Base-by-base conservation (phyloP, 2,888 invertebrate genomes). In the Dryomyza anilis region DNA sequence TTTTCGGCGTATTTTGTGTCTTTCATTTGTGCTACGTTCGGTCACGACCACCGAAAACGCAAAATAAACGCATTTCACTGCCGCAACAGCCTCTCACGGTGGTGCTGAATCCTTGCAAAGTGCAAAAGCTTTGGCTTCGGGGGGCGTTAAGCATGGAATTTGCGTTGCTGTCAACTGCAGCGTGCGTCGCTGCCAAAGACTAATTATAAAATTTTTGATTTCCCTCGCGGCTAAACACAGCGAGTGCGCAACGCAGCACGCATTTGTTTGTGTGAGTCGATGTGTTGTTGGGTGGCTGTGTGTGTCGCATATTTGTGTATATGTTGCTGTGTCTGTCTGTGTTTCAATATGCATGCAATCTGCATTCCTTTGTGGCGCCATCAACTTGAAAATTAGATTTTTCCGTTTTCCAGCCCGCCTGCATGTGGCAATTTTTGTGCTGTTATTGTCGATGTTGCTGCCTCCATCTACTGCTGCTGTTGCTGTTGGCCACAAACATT, bases 151-250 rank as follows among this genome's bases (percentile, higher is more conserved):
- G n/a, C 33, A 12, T 33, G 33, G 33, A 48, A 48, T 14, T 48
- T 23, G n/a, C 30, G 16, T 50, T 19, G n/a, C 61, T 61, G 50
- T 61, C 61, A 52, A 61, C 61, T 25, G 50, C 56, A 63, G 56
- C 43, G 25, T 3, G 46, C 53, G 46, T 52, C 70, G 72, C 72
- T 74, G 73, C 78, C 79, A 76, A 78, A 74, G 78, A 79, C 79
- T 79, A 79, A 79, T 79, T 79, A 79, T 78, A 76, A 78, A 79
- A 79, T 79, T 75, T 79, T 79, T 79, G 79, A 79, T 79, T 79
- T 79, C 79, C 79, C 79, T 67, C 67, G 79, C 73, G 75, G 50
- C 23, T 43, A 25, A 60, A 33, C 19, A 48, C 23, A 12, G 48
- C 23, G 60, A 30, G n/a, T n/a, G 27, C 46, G 19, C 12, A 29